phyloP scores from a whole-genome alignment of 2,113 vertebrate genomes.

The Chamaetylas fuelleborni region DNA sequence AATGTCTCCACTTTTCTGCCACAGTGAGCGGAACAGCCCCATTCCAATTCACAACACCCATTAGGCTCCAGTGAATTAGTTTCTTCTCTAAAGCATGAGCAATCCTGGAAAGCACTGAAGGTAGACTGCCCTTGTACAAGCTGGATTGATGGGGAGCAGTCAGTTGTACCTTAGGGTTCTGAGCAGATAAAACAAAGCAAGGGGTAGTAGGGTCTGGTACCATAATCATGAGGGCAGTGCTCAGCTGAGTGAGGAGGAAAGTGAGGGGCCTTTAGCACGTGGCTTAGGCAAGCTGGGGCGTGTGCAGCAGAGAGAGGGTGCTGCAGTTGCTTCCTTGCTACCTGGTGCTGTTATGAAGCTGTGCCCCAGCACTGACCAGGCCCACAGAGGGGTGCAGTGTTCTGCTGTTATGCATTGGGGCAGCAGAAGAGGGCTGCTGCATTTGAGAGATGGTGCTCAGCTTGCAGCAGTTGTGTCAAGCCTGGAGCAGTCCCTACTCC shows the following conservation, averaged over 20 bases:
- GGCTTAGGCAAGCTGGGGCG: neutral
- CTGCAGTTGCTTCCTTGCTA: neutral
- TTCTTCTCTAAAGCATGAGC: neutral
- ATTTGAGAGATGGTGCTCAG: neutral
- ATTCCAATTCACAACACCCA: neutral
- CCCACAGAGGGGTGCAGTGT: neutral
- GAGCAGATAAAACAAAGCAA: neutral
- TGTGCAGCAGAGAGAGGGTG: neutral
- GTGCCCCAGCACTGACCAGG: accelerated
- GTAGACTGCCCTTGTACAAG: neutral
- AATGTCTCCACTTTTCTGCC: neutral
- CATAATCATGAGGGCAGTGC: neutral
- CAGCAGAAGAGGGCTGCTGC: neutral
- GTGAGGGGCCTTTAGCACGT: neutral
- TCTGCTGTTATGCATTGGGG: neutral
- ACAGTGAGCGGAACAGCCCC: neutral
- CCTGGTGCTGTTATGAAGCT: neutral
- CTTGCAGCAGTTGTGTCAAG: neutral
- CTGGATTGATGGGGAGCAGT: neutral
- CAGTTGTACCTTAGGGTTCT: neutral
- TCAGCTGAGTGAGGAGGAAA: neutral
- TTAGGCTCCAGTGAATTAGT: neutral
- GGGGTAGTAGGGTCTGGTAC: neutral
- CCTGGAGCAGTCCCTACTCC: neutral
- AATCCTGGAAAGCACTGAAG: neutral